Percentiles rank a stretch among this genome's conserved stretches.
phyloP scores from a whole-genome alignment of 1,140 invertebrate genomes.

The Cherax quadricarinatus region DNA sequence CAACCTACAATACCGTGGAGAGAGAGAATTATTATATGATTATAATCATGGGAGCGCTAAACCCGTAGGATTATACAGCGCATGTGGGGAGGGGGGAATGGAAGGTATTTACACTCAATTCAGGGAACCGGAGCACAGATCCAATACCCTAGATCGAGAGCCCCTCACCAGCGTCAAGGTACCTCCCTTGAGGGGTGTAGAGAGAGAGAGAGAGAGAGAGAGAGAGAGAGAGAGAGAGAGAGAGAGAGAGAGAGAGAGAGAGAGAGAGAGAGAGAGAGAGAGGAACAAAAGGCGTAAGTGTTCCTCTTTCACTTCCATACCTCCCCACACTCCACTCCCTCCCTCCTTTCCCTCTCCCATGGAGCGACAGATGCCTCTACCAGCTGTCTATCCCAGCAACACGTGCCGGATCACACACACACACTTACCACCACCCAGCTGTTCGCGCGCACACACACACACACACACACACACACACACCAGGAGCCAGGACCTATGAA shows the following conservation, averaged over 20 bases:
- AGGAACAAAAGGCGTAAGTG: not conserved
- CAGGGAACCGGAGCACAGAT: too few species aligned
- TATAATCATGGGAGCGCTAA: too few species aligned
- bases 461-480: not conserved
- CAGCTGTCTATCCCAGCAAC: not conserved
- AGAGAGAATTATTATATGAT: too few species aligned
- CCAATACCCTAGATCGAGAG: too few species aligned
- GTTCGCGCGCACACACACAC: not conserved
- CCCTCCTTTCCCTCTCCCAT: not conserved
- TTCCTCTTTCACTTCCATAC: not conserved
- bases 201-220: slow-evolving; percentile 28
- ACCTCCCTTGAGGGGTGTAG: not conserved
- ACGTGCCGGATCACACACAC: not conserved
- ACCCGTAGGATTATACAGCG: too few species aligned
- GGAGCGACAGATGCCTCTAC: too few species aligned
- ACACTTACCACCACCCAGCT: not conserved
- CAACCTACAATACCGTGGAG: too few species aligned
- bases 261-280: not conserved
- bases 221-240: slow-evolving; percentile 29
- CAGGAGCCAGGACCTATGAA: too few species aligned
- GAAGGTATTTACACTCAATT: too few species aligned
- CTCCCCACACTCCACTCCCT: not conserved
- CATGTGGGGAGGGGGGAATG: too few species aligned
- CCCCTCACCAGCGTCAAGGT: too few species aligned
- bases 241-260: slow-evolving; percentile 4